A percentile compares a stretch with the other conserved stretches of the same genome.
Evolutionary conservation across 35 echinoderm and acorn worm genomes (phyloP).

Genomic region (Chiridota heheva): DNA sequence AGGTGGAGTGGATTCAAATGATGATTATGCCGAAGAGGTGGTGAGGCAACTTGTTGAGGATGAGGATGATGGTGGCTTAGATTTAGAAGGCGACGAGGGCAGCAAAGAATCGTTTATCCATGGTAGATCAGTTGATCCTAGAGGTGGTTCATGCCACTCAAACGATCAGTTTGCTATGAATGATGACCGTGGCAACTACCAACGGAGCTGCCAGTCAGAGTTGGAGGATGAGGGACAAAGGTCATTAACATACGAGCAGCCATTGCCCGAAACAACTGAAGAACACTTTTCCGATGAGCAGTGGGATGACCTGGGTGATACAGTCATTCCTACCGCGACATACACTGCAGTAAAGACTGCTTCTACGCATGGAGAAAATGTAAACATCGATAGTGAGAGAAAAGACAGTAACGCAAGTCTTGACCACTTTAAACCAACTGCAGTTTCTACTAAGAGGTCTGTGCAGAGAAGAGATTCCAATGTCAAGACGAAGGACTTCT

Average conservation of each 20-base stretch:
- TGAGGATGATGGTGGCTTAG: not conserved
- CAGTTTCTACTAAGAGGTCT: slow-evolving; percentile 5
- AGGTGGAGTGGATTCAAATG: slow-evolving; percentile 19
- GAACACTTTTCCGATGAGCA: slow-evolving; percentile 15
- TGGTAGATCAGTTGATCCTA: not conserved
- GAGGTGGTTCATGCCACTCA: not conserved
- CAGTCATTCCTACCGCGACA: slow-evolving; percentile 16
- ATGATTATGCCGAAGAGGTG: slow-evolving; percentile 4
- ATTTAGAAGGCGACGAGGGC: too few species aligned
- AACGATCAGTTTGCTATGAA: slow-evolving; percentile 17
- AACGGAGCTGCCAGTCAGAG: not conserved
- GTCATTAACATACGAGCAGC: not conserved
- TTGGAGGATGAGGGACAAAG: not conserved
- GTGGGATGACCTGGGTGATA: slow-evolving; percentile 38
- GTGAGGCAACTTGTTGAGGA: not conserved
- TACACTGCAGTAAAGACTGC: slow-evolving; percentile 15
- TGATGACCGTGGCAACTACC: slow-evolving; percentile 1
- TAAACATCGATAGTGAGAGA: slow-evolving; percentile 17
- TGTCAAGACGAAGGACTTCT: not conserved
- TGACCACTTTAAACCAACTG: slow-evolving; percentile 52
- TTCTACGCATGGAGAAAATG: slow-evolving; percentile 34
- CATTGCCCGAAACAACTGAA: slow-evolving; percentile 2
- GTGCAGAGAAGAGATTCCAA: not conserved
- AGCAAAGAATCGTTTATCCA: not conserved
- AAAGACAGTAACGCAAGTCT: slow-evolving; percentile 53